Percentiles rank a stretch among this genome's conserved stretches.
Conservation (phyloP, 2,888 invertebrate species). For the Meganola albula region DNA sequence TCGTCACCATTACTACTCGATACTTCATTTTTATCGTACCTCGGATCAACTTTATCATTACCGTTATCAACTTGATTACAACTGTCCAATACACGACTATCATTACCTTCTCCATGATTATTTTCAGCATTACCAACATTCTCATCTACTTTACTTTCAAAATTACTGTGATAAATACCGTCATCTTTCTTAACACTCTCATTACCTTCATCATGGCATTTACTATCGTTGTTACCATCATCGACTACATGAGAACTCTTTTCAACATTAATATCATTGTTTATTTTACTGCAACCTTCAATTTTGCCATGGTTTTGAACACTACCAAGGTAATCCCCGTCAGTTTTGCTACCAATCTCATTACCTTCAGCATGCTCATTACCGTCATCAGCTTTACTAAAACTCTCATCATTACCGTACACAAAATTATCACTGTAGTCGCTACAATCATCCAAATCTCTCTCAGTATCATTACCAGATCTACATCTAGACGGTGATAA, state of each 20-base stretch:
- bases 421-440: conserved; percentile 18
- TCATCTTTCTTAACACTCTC: too few species aligned
- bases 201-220: too few species aligned
- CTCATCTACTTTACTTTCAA: too few species aligned
- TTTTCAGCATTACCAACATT: too few species aligned
- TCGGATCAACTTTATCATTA: too few species aligned
- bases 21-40: too few species aligned
- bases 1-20: too few species aligned
- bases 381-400: neutral
- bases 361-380: conserved; percentile 1
- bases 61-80: too few species aligned
- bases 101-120: too few species aligned
- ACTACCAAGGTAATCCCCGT: neutral
- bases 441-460: conserved; percentile 43
- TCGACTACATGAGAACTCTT: neutral
- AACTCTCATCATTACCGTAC: conserved; percentile 9
- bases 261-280: neutral
- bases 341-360: neutral
- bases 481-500: conserved; percentile 51
- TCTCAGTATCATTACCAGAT: conserved; percentile 11
- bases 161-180: too few species aligned
- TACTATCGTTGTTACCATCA: too few species aligned
- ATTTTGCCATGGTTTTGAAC: neutral
- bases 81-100: too few species aligned
- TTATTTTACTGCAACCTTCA: neutral